Evolutionary conservation across 2,888 invertebrate species (phyloP).

Genomic region (Phalangium opilio): DNA sequence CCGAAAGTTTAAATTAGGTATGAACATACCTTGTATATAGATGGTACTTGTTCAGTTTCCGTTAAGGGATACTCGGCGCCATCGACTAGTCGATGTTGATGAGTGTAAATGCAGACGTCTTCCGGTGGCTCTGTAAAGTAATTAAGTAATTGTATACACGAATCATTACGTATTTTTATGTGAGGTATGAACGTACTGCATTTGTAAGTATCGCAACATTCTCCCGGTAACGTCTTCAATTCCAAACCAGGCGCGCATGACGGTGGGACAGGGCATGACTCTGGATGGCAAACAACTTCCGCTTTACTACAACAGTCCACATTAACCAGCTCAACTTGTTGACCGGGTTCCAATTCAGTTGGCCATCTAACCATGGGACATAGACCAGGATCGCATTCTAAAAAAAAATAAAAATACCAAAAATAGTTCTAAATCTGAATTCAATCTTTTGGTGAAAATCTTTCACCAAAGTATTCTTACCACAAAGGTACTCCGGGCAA

Average conservation of each 20-base stretch:
- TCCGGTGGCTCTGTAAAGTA: constrained; percentile 41
- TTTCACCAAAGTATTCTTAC: constrained; percentile 34
- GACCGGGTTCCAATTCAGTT: constrained; percentile 34
- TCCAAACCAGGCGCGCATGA: constrained; percentile 40
- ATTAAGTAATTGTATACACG: too few relatives aligned
- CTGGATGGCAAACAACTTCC: constrained; percentile 43
- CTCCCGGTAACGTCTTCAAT: constrained; percentile 11
- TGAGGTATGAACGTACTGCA: constrained; percentile 48
- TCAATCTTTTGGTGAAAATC: constrained; percentile 3
- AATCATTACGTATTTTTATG: too few relatives aligned
- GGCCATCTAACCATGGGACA: constrained; percentile 43
- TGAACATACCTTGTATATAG: constrained; percentile 8
- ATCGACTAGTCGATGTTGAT: constrained; percentile 38
- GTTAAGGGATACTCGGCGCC: constrained; percentile 23
- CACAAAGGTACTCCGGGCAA: constrained; percentile 57
- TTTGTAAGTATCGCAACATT: constrained; percentile 49
- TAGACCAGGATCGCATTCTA: constrained; percentile 55
- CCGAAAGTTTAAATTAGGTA: too few relatives aligned
- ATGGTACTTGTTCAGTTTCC: neutral
- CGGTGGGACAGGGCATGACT: constrained; percentile 48
- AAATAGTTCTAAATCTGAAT: neutral
- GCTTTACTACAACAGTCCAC: constrained; percentile 56
- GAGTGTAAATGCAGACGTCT: constrained; percentile 46
- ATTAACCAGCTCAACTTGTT: constrained; percentile 40
- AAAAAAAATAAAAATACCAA: too few relatives aligned